Evolutionary conservation across 2,113 vertebrate species (phyloP).

Genomic region (Petaurus breviceps): DNA sequence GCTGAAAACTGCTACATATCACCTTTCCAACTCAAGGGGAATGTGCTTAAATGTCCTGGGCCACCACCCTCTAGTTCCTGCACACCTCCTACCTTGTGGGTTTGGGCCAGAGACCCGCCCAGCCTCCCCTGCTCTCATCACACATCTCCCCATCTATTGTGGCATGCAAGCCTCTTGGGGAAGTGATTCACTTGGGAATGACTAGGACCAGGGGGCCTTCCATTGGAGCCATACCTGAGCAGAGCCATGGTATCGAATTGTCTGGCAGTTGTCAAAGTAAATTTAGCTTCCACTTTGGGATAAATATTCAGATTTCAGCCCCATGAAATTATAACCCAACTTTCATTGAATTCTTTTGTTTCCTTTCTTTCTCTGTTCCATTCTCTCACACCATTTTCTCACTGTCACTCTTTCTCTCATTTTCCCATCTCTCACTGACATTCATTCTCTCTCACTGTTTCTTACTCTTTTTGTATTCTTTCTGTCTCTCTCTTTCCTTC

Average conservation of each 20-base stretch:
- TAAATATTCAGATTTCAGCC: constrained; percentile 48
- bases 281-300: constrained; percentile 45
- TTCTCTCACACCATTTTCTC: not conserved
- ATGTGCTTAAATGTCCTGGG: not conserved
- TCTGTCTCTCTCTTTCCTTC: too few species aligned
- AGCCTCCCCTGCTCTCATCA: not conserved
- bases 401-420: too few species aligned
- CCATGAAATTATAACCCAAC: not conserved
- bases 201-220: constrained; percentile 32
- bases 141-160: not conserved
- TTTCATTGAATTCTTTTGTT: not conserved
- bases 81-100: not conserved
- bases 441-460: too few species aligned
- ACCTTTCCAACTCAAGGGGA: not conserved
- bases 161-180: not conserved
- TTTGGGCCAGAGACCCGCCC: not conserved
- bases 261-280: constrained; percentile 36
- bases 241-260: not conserved
- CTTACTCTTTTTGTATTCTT: too few species aligned
- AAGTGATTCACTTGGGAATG: not conserved
- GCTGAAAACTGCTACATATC: not conserved
- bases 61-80: not conserved
- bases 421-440: too few species aligned
- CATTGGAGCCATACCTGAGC: not conserved
- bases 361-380: not conserved